Evolutionary conservation across 2,113 vertebrate species (phyloP).

Genomic region (Malurus cyaneus): DNA sequence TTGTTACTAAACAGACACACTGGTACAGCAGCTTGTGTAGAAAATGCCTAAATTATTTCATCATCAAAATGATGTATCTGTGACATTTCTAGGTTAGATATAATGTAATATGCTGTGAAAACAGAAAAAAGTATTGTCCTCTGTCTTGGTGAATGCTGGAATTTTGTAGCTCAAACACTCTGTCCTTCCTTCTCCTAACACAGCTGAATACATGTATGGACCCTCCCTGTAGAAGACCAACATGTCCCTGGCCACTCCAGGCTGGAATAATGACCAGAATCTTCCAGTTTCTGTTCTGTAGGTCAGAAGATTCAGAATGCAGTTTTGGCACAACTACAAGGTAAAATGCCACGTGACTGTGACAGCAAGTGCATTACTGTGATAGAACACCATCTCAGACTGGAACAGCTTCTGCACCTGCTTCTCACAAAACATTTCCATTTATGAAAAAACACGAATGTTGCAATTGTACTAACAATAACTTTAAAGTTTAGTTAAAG

Average conservation of each 20-base stretch:
- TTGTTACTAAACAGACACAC: background rate
- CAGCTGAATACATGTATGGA: background rate
- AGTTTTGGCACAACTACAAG: constrained; percentile 5
- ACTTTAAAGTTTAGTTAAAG: constrained; percentile 6
- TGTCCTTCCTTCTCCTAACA: background rate
- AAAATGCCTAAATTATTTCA: background rate
- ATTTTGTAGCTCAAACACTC: background rate
- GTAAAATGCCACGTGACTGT: constrained; percentile 24
- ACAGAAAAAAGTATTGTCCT: background rate
- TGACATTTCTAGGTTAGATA: constrained; percentile 37
- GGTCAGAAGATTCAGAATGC: constrained; percentile 22
- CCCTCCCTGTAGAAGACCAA: background rate
- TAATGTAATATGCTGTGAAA: background rate
- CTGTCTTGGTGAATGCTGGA: background rate
- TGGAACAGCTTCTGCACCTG: constrained; percentile 9
- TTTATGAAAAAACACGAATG: background rate
- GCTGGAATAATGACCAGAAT: background rate
- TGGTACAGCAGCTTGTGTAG: background rate
- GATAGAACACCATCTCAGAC: background rate
- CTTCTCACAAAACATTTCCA: background rate
- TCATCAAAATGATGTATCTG: constrained; percentile 6
- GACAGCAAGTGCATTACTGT: background rate
- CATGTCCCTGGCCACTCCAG: background rate
- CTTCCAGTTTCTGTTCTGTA: background rate
- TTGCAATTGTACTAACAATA: background rate